Evolutionary conservation across 1,140 invertebrate species (phyloP).

Genomic region (Penaeus indicus): DNA sequence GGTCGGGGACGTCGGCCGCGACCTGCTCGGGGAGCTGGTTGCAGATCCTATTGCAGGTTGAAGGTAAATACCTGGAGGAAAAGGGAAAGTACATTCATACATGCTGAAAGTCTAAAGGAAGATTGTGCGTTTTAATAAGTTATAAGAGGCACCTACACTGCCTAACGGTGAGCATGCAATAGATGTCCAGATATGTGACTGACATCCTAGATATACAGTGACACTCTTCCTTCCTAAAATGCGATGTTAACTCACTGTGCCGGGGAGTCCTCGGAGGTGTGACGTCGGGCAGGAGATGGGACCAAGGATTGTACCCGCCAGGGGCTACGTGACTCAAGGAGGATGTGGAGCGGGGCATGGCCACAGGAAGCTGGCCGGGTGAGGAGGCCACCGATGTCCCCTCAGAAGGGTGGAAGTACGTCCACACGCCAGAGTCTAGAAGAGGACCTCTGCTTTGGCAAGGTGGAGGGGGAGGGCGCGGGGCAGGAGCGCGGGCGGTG

Average conservation of each 20-base stretch:
- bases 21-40: background rate
- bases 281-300: constrained; percentile 44
- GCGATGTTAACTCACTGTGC: constrained; percentile 16
- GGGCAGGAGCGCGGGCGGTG: background rate
- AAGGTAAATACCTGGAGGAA: constrained; percentile 8
- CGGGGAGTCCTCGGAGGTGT: constrained; percentile 52
- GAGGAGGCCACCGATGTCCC: constrained; percentile 21
- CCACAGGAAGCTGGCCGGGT: background rate
- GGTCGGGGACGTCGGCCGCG: constrained; percentile 37
- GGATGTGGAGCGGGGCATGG: constrained; percentile 46
- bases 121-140: too few relatives aligned
- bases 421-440: constrained; percentile 48
- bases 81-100: background rate
- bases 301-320: constrained; percentile 36
- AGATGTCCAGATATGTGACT: too few relatives aligned
- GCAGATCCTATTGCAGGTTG: background rate
- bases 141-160: too few relatives aligned
- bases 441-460: background rate
- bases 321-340: constrained; percentile 45
- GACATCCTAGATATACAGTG: too few relatives aligned
- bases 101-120: background rate
- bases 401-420: constrained; percentile 24
- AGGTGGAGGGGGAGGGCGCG: background rate
- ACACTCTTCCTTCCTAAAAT: too few relatives aligned
- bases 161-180: too few relatives aligned